Percentiles rank a stretch among this genome's conserved stretches.
phyloP scores from a whole-genome alignment of 2,113 vertebrate species.

The Panthera tigris region DNA sequence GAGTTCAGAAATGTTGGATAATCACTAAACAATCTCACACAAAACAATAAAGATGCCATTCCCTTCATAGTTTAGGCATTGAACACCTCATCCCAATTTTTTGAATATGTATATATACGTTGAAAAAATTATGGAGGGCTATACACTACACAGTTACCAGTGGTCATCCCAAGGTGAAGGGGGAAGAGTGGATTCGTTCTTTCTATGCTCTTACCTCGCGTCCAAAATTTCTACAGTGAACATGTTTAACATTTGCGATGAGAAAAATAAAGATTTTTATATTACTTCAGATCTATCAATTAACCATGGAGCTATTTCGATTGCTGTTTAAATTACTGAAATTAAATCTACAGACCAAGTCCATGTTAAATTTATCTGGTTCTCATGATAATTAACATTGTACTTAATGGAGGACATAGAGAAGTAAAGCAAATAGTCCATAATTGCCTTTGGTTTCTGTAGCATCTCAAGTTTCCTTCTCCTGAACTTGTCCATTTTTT shows the following conservation, averaged over 20 bases:
- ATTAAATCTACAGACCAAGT: neutral
- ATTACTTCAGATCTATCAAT: neutral
- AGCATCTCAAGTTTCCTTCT: neutral
- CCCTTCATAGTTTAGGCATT: neutral
- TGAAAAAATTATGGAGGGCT: neutral
- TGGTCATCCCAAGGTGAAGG: neutral
- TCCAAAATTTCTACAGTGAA: neutral
- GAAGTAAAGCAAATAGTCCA: neutral
- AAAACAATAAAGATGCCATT: neutral
- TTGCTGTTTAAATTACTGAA: conserved; percentile 2
- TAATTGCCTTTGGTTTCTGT: neutral
- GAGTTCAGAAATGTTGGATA: neutral
- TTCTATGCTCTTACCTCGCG: neutral
- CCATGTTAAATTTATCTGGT: neutral
- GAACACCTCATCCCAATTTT: conserved; percentile 8
- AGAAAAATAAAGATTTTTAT: conserved; percentile 7
- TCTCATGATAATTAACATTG: neutral
- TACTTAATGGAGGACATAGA: neutral
- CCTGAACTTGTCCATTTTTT: neutral
- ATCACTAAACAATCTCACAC: neutral
- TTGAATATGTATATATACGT: neutral
- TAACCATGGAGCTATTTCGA: neutral
- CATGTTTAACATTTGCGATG: neutral
- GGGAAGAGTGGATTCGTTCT: neutral
- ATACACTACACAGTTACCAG: neutral